Percentiles rank a stretch among this genome's conserved stretches.
Conservation (phyloP, 2,888 invertebrate genomes). For the Synanthedon myopaeformis region DNA sequence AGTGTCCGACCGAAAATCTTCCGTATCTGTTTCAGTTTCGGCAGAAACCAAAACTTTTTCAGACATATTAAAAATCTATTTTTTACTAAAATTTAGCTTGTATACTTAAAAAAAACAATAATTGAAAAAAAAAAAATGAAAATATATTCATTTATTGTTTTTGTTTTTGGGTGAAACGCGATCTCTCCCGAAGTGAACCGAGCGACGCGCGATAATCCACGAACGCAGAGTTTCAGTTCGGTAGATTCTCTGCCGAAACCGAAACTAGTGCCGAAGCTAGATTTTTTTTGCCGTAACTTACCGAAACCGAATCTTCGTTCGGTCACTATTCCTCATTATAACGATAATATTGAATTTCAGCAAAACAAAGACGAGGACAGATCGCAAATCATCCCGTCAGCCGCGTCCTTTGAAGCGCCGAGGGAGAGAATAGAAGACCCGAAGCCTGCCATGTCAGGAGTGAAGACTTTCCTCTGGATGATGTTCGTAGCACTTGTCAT, state of each 20-base stretch:
- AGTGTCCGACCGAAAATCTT: too few species aligned
- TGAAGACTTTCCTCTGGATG: slow-evolving; percentile 91
- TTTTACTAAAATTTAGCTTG: too few species aligned
- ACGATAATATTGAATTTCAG: slow-evolving; percentile 33
- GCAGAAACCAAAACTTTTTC: too few species aligned
- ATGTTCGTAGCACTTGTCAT: slow-evolving; percentile 85
- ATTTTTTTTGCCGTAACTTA: neutral
- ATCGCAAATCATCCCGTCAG: slow-evolving; percentile 88
- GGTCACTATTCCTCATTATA: neutral
- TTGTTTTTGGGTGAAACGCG: neutral
- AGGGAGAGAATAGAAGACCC: slow-evolving; percentile 91
- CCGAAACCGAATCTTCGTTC: neutral
- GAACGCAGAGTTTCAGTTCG: neutral
- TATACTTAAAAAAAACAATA: too few species aligned
- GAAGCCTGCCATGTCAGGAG: slow-evolving; percentile 88
- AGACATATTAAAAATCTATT: too few species aligned
- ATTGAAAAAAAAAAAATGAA: too few species aligned
- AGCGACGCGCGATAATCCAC: neutral
- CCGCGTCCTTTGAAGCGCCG: slow-evolving; percentile 90
- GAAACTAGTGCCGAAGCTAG: neutral
- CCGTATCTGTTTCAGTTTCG: too few species aligned
- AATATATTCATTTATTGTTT: too few species aligned
- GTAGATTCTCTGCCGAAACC: neutral
- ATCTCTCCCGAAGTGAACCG: neutral
- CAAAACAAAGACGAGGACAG: slow-evolving; percentile 77